A percentile compares a stretch with the other conserved stretches of the same genome.
Conservation (phyloP, 2,113 vertebrate genomes). For the Leptocoma aspasia region DNA sequence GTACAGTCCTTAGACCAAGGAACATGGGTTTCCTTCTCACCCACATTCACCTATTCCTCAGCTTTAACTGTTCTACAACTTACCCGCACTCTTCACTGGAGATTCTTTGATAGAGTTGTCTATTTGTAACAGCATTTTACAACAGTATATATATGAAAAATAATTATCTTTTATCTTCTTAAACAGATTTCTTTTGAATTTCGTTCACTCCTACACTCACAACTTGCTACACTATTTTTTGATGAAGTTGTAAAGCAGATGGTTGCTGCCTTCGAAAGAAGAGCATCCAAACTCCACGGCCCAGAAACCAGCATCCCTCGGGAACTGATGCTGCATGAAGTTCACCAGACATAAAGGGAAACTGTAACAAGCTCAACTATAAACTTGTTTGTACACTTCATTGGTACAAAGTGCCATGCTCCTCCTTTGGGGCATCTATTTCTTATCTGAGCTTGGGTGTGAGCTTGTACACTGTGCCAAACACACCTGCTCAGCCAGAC, state of each 20-base stretch:
- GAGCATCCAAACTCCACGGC: conserved; percentile 81
- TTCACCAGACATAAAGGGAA: conserved; percentile 84
- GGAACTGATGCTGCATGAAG: conserved; percentile 90
- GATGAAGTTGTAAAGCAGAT: conserved; percentile 97
- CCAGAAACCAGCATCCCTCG: conserved; percentile 88
- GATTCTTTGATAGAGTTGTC: background rate
- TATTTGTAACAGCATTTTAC: background rate
- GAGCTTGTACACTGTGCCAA: background rate
- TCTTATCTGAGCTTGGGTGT: conserved; percentile 11
- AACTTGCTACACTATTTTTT: conserved; percentile 89
- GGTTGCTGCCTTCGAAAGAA: conserved; percentile 90
- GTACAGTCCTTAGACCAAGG: background rate
- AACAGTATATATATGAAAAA: background rate
- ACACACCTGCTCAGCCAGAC: conserved; percentile 15
- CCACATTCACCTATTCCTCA: background rate
- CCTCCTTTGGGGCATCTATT: background rate
- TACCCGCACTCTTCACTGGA: background rate
- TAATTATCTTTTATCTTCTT: background rate
- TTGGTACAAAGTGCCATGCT: background rate
- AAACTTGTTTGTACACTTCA: background rate
- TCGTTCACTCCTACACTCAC: conserved; percentile 92
- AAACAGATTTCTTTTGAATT: conserved; percentile 94
- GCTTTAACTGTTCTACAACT: background rate
- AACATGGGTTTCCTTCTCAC: background rate
- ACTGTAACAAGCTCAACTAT: background rate